Percentiles rank a stretch among this genome's conserved stretches.
Evolutionary conservation across 1,140 invertebrate species (phyloP).

Genomic region (Drosophila watanabei): DNA sequence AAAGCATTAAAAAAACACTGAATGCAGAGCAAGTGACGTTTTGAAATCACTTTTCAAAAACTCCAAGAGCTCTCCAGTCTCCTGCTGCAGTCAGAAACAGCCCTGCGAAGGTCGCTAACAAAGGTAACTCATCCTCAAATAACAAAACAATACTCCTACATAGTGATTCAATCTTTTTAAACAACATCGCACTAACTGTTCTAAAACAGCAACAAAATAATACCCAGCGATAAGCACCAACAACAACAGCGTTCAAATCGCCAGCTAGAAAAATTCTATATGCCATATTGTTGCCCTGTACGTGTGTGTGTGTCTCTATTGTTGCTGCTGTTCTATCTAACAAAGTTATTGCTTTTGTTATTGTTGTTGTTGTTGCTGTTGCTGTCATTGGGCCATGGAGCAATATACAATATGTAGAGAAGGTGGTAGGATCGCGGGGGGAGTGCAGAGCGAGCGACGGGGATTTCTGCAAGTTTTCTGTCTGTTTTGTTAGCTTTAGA

Average conservation of each 20-base stretch:
- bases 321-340: slow-evolving; percentile 76
- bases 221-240: slow-evolving; percentile 62
- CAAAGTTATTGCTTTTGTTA: slow-evolving; percentile 73
- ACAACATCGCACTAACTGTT: slow-evolving; percentile 24
- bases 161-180: slow-evolving; percentile 19
- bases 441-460: slow-evolving; percentile 33
- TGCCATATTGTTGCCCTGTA: slow-evolving; percentile 64
- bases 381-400: slow-evolving; percentile 61
- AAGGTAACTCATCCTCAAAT: slow-evolving; percentile 5
- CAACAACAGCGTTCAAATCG: slow-evolving; percentile 27
- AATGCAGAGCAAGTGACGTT: neutral
- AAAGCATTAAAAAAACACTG: neutral
- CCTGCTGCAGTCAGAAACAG: neutral
- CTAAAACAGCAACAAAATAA: slow-evolving; percentile 41
- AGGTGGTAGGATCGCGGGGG: neutral
- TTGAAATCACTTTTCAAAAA: neutral
- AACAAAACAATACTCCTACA: neutral
- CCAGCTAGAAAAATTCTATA: slow-evolving; percentile 71
- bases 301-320: slow-evolving; percentile 51
- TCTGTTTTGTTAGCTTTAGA: slow-evolving; percentile 82
- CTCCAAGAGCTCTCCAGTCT: neutral
- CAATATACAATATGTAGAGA: slow-evolving; percentile 19
- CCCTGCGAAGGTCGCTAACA: neutral
- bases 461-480: slow-evolving; percentile 80
- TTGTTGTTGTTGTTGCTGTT: slow-evolving; percentile 67